These are phyloP conservation scores for Chymomyza caudatula DNA, from an alignment of 2,888 invertebrate species.

Conservation along the genomic window DNA sequence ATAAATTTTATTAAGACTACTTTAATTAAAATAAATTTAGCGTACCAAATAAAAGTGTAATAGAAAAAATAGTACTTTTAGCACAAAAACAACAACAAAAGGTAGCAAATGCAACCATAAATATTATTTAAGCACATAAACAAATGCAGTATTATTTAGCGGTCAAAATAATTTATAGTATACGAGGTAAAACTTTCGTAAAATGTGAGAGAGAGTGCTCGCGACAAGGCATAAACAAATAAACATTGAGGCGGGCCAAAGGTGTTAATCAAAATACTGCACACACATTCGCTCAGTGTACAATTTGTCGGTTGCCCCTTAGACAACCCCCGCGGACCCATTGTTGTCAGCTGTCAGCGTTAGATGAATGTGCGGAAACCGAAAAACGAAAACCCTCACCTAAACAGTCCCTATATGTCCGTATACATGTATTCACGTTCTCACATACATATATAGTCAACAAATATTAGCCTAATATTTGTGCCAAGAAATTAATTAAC, in stretches of 20 bases:
- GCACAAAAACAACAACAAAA: slow-evolving; percentile 29
- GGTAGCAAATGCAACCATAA: slow-evolving; percentile 32
- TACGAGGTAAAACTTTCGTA: background rate
- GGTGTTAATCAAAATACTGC: slow-evolving; percentile 54
- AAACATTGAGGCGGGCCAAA: slow-evolving; percentile 45
- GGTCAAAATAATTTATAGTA: background rate
- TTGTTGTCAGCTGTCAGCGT: slow-evolving; percentile 10
- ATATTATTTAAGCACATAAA: slow-evolving; percentile 22
- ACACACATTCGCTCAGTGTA: background rate
- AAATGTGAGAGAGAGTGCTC: background rate
- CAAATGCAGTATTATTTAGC: background rate
- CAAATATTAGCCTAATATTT: slow-evolving; percentile 2
- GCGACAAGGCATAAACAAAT: slow-evolving; percentile 32
- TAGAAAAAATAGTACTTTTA: slow-evolving; percentile 9
- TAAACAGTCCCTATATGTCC: background rate
- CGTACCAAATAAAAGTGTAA: slow-evolving; percentile 27
- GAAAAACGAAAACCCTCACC: slow-evolving; percentile 5
- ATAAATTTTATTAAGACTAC: slow-evolving; percentile 48
- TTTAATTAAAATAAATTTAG: slow-evolving; percentile 67
- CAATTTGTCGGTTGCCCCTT: background rate
- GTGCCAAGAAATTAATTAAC: slow-evolving; percentile 59
- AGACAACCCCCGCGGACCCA: background rate
- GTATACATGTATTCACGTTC: background rate
- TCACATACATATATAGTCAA: background rate
- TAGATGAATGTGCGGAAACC: slow-evolving; percentile 12